Conservation (phyloP, 2,113 vertebrate genomes). For the Syrmaticus mikado region DNA sequence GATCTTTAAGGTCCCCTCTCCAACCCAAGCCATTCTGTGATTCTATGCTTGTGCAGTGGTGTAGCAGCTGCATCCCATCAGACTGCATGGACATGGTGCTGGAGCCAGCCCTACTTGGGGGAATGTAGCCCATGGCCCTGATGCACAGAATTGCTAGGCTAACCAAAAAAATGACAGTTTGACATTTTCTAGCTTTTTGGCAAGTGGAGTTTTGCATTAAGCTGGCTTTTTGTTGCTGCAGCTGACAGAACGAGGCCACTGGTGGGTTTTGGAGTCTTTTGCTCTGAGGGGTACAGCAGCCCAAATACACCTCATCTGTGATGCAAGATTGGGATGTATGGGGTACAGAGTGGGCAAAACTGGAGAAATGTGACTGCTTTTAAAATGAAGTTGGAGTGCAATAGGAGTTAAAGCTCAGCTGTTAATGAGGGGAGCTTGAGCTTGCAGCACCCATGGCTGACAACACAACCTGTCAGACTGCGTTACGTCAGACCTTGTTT, state of each 20-base stretch:
- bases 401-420: not conserved
- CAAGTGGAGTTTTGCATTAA: not conserved
- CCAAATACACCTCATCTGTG: accelerated
- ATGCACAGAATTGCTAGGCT: not conserved
- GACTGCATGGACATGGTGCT: not conserved
- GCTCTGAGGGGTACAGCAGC: not conserved
- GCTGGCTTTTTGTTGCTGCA: not conserved
- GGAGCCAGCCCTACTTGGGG: not conserved
- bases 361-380: accelerated
- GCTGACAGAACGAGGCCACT: not conserved
- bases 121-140: not conserved
- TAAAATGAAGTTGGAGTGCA: not conserved
- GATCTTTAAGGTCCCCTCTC: too few species aligned
- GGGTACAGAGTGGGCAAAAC: not conserved
- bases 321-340: accelerated
- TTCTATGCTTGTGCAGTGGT: not conserved
- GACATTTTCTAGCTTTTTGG: not conserved
- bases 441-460: not conserved
- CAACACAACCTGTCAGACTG: not conserved
- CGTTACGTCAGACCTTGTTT: not conserved
- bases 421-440: not conserved
- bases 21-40: too few species aligned
- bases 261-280: not conserved
- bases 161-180: not conserved
- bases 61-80: not conserved